Evolutionary conservation across 2,888 invertebrate genomes (phyloP).

Genomic region (Erebia ligea): DNA sequence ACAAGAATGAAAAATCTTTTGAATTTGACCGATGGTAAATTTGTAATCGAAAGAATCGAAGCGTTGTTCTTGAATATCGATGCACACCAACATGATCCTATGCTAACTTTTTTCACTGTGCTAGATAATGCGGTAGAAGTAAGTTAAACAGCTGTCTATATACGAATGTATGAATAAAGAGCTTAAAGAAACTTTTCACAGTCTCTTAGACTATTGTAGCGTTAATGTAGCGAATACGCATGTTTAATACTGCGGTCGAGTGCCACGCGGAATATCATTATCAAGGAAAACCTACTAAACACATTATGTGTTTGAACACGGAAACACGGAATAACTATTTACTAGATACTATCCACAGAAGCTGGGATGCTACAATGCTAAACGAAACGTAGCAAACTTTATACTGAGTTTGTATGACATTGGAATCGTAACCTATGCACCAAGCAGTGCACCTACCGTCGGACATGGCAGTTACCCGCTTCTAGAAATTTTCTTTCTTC

Average conservation of each 20-base stretch:
- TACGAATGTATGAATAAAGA: too few species aligned
- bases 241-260: slow-evolving; percentile 17
- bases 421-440: too few species aligned
- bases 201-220: slow-evolving; percentile 12
- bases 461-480: too few species aligned
- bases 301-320: slow-evolving; percentile 8
- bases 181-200: background rate
- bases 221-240: slow-evolving; percentile 15
- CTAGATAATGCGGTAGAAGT: background rate
- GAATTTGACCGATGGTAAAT: too few species aligned
- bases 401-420: background rate
- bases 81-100: too few species aligned
- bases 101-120: background rate
- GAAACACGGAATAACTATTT: slow-evolving; percentile 8
- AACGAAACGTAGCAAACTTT: background rate
- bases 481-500: background rate
- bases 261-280: slow-evolving; percentile 30
- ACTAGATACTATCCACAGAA: background rate
- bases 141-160: too few species aligned
- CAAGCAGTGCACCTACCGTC: too few species aligned
- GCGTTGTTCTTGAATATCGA: too few species aligned
- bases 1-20: too few species aligned
- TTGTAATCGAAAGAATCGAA: too few species aligned
- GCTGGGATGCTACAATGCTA: background rate
- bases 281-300: slow-evolving; percentile 20